Conservation (phyloP, 2,888 invertebrate species). For the Pterobdella sp. region DNA sequence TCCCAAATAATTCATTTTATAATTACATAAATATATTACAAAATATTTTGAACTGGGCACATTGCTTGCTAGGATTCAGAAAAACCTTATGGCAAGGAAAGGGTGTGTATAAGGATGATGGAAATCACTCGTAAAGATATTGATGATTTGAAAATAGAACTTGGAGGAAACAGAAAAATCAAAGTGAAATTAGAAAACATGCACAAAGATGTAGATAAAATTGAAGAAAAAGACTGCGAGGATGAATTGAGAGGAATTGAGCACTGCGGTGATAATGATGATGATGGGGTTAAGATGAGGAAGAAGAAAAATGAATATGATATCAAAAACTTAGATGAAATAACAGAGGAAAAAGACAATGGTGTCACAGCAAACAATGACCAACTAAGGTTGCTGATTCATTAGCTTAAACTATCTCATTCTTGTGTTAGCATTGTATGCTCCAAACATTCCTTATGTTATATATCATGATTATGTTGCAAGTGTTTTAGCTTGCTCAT, state of each 20-base stretch:
- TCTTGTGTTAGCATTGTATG: no score
- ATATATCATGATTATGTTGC: no score
- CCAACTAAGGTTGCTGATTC: background rate
- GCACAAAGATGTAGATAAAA: constrained; percentile 6
- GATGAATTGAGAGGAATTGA: background rate
- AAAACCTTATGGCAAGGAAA: background rate
- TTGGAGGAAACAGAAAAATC: background rate
- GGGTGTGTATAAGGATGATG: background rate
- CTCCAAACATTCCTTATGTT: no score
- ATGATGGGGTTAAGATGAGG: constrained; percentile 2
- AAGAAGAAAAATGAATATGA: background rate
- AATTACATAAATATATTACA: no score
- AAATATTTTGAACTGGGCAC: no score
- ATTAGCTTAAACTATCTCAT: no score
- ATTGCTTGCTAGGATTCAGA: no score
- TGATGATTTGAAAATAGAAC: constrained; percentile 6
- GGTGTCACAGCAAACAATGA: background rate
- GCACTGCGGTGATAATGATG: background rate
- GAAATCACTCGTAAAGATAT: background rate
- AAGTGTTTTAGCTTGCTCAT: no score
- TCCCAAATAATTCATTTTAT: no score
- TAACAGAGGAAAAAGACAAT: background rate
- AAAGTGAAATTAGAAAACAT: no score
- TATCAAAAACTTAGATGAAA: background rate
- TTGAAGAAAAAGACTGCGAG: background rate